phyloP scores from a whole-genome alignment of 2,888 invertebrate species.

The Dryococelus australis region DNA sequence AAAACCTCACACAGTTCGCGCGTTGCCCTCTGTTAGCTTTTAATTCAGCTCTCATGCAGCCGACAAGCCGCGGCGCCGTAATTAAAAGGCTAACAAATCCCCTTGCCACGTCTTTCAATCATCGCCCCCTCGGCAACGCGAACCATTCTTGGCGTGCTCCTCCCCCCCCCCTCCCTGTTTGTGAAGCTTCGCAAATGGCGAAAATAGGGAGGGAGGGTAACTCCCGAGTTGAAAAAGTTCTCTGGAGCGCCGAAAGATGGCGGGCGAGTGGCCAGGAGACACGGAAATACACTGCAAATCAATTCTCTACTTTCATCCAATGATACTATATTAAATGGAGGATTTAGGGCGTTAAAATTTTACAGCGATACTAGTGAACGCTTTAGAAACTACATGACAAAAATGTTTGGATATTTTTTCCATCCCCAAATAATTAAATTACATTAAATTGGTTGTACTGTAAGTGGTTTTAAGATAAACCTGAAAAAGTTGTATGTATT shows the following conservation, averaged over 20 bases:
- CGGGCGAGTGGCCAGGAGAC: background rate
- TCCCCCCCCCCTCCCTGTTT: background rate
- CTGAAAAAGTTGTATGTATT: too few species aligned
- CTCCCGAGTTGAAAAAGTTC: background rate
- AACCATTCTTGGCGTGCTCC: background rate
- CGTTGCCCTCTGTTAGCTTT: background rate
- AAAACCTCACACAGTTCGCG: background rate
- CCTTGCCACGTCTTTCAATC: background rate
- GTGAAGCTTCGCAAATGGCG: background rate
- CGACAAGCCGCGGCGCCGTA: background rate
- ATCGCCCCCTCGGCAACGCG: background rate
- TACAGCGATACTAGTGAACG: too few species aligned
- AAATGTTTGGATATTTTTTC: too few species aligned
- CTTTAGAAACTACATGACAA: too few species aligned
- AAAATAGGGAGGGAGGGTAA: background rate
- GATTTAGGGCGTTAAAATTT: too few species aligned
- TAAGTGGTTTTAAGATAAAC: too few species aligned
- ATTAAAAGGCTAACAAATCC: constrained; percentile 16
- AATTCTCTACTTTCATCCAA: too few species aligned
- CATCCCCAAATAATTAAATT: too few species aligned
- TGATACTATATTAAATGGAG: too few species aligned
- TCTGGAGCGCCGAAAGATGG: background rate
- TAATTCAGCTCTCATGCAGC: background rate
- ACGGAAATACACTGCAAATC: too few species aligned
- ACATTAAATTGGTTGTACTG: too few species aligned